Evolutionary conservation across 1,140 invertebrate species (phyloP), one percentile per base, ranked within the genome.

Genomic region (Ruditapes philippinarum): DNA sequence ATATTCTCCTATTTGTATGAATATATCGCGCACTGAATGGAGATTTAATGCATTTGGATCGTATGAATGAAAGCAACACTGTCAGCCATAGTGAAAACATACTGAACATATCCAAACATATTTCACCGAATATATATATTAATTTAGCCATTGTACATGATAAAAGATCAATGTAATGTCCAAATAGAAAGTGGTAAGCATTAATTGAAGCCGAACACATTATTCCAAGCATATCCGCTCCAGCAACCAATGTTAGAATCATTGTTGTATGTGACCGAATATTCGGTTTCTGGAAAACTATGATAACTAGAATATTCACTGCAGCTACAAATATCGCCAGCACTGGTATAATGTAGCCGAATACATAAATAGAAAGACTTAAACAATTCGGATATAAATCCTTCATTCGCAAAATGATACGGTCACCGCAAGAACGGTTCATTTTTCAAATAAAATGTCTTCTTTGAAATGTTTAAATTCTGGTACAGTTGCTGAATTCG

Each of bases 1-100:
- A 1, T 3, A 86, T 76, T 45, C 60, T 54, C 5, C 36, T 25
- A 0, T 3, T 11, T 17, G 42, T 45, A 62, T 86, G 83, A 25
- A 62, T 36, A 36, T 51, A 12, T 28, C 51, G 36, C 4, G 70
- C 83, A 33, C 0, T 38, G 28, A 76, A 76, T 31, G 83, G 83
- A 14, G 70, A 74, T 38, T 74, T 51, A 4, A 86, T 25, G 40
- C 83, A 86, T 36, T 25, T 76, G 19, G n/a, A 76, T 0, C 83
- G 68, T 7, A 86, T 86, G 17, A n/a, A 86, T 17, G 83, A 68
- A 25, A 86, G 54, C 33, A 86, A 54, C 22, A 86, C 83, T 28
- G 83, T 86, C 22, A 86, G 40, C 83, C 83, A 86, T 38, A 86
- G 33, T 31, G 83, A 86, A n/a, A 86, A 33, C 73, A 76, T 76